A percentile compares a stretch with the other conserved stretches of the same genome.
Evolutionary conservation across 2,113 vertebrate species (phyloP).

Genomic region (Cyprinodon variegatus): DNA sequence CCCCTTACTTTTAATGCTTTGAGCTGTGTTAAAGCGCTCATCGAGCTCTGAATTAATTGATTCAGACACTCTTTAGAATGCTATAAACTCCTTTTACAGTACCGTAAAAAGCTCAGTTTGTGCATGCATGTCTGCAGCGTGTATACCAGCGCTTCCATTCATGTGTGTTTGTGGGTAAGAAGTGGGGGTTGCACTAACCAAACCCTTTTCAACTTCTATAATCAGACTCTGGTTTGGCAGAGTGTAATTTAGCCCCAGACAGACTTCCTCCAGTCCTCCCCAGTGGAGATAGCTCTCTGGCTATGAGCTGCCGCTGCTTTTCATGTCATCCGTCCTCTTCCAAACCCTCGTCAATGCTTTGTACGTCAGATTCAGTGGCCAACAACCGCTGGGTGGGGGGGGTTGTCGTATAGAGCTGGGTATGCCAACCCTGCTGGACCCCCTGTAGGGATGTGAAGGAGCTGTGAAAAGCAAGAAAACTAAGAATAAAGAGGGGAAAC

Average conservation of each 20-base stretch:
- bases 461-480: constrained; percentile 71
- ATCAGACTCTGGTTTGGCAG: constrained; percentile 75
- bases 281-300: constrained; percentile 71
- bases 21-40: constrained; percentile 52
- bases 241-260: constrained; percentile 80
- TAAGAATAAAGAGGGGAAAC: constrained; percentile 71
- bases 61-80: constrained; percentile 54
- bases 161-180: constrained; percentile 68
- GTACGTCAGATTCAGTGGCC: constrained; percentile 44
- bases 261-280: constrained; percentile 76
- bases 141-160: constrained; percentile 37
- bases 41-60: constrained; percentile 49
- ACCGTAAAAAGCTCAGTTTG: constrained; percentile 45
- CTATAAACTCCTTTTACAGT: constrained; percentile 58
- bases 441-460: constrained; percentile 75
- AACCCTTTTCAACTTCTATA: constrained; percentile 79
- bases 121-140: not conserved
- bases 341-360: constrained; percentile 55
- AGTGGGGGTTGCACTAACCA: constrained; percentile 65
- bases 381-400: constrained; percentile 70
- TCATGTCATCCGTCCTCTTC: constrained; percentile 64
- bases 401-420: constrained; percentile 42
- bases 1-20: constrained; percentile 27
- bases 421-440: constrained; percentile 48
- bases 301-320: constrained; percentile 48